Conservation (phyloP, 92 coral and sea anemone species). For the Plumapathes pennacea region DNA sequence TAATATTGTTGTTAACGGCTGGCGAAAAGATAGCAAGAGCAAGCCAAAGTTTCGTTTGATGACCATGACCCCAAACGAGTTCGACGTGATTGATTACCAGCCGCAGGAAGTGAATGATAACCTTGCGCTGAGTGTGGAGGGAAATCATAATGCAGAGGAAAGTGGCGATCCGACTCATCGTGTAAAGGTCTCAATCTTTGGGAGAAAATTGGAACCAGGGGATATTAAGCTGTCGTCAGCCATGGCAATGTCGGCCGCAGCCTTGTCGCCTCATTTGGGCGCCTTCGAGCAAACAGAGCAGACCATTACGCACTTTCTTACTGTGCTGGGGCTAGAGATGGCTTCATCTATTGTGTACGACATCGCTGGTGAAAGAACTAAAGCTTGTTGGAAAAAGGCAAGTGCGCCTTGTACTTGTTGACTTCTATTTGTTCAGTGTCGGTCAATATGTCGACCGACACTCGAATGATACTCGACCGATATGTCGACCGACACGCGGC, state of each 20-base stretch:
- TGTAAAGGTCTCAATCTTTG: background rate
- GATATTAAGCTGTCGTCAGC: slow-evolving; percentile 14
- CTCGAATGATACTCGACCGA: too few species aligned
- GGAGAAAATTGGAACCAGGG: background rate
- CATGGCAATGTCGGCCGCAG: slow-evolving; percentile 22
- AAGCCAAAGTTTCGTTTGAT: slow-evolving; percentile 50
- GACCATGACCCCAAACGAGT: slow-evolving; percentile 48
- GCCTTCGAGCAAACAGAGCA: background rate
- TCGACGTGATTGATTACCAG: slow-evolving; percentile 57
- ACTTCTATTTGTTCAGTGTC: too few species aligned
- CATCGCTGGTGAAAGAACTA: background rate
- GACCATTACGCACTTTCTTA: background rate
- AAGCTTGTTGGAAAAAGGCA: background rate
- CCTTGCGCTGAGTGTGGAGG: too few species aligned
- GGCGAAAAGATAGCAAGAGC: slow-evolving; percentile 22
- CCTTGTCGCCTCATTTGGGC: slow-evolving; percentile 7
- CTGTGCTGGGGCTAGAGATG: slow-evolving; percentile 9
- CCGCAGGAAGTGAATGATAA: too few species aligned
- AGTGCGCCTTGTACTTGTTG: too few species aligned
- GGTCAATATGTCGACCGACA: too few species aligned
- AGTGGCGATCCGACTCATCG: too few species aligned
- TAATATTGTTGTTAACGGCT: slow-evolving; percentile 63
- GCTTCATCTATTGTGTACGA: slow-evolving; percentile 5
- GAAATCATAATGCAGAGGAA: too few species aligned
- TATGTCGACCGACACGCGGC: too few species aligned